Conservation (phyloP, 2,888 invertebrate genomes). For the Heliconius erato region DNA sequence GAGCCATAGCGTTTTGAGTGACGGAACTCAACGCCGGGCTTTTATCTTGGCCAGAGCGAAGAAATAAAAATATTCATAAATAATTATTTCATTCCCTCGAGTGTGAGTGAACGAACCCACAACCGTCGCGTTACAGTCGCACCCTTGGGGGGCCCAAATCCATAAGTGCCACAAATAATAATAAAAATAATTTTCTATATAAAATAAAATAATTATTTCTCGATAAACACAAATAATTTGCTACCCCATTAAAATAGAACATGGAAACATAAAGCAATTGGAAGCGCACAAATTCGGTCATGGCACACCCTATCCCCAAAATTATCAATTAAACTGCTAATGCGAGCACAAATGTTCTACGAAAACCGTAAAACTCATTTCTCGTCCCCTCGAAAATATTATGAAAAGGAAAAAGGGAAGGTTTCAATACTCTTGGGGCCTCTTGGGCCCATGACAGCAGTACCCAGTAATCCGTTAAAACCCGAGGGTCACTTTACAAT, state of each 20-base stretch:
- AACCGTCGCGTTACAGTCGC: too few species aligned
- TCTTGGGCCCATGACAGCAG: conserved; percentile 71
- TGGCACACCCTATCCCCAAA: conserved; percentile 47
- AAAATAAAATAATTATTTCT: not conserved
- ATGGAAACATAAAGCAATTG: conserved; percentile 30
- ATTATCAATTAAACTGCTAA: conserved; percentile 55
- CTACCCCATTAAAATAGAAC: conserved; percentile 21
- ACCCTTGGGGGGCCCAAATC: too few species aligned
- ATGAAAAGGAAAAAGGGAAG: conserved; percentile 56
- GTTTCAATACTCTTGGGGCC: conserved; percentile 54
- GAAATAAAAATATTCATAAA: too few species aligned
- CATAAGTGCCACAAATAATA: too few species aligned
- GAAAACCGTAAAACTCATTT: conserved; percentile 72
- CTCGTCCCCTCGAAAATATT: conserved; percentile 71
- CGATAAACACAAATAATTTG: not conserved
- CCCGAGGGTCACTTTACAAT: conserved; percentile 73
- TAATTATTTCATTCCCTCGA: too few species aligned
- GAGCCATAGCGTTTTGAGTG: too few species aligned
- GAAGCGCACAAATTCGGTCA: conserved; percentile 34
- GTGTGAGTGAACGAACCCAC: too few species aligned
- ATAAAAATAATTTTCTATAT: not conserved
- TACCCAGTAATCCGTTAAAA: conserved; percentile 79
- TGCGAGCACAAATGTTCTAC: conserved; percentile 61
- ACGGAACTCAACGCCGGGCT: too few species aligned
- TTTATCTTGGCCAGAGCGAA: too few species aligned